These are phyloP conservation scores for Ochlodes sylvanus DNA, from an alignment of 2,888 invertebrate genomes.

Conservation along the genomic window DNA sequence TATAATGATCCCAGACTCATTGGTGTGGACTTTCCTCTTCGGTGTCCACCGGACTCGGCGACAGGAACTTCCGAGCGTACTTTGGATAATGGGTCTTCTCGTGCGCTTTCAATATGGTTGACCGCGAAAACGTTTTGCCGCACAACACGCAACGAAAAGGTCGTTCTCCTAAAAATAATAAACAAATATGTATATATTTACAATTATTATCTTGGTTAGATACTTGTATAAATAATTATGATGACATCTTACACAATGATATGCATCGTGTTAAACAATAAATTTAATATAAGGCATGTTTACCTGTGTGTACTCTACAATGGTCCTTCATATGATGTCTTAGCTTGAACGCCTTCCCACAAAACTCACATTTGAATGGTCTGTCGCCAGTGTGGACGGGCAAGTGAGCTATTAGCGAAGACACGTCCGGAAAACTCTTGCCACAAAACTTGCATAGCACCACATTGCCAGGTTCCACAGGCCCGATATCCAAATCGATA, in stretches of 20 bases:
- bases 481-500: slow-evolving; percentile 82
- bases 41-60: slow-evolving; percentile 93
- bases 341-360: slow-evolving; percentile 96
- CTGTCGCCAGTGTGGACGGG: slow-evolving; percentile 96
- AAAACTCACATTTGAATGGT: slow-evolving; percentile 97
- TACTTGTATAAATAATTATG: no score
- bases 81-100: slow-evolving; percentile 97
- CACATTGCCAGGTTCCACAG: slow-evolving; percentile 89
- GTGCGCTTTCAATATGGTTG: slow-evolving; percentile 95
- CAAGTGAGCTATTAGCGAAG: slow-evolving; percentile 93
- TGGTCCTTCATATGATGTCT: slow-evolving; percentile 98
- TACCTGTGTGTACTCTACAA: slow-evolving; percentile 95
- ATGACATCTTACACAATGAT: no score
- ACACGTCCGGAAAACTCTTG: slow-evolving; percentile 96
- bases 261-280: no score
- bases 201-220: no score
- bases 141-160: slow-evolving; percentile 95
- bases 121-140: slow-evolving; percentile 95
- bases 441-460: slow-evolving; percentile 97
- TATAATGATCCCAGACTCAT: slow-evolving; percentile 62
- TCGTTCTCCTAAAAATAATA: slow-evolving; percentile 87
- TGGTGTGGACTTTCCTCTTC: slow-evolving; percentile 93
- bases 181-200: neutral
- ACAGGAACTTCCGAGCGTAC: slow-evolving; percentile 95
- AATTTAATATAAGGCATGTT: slow-evolving; percentile 42